A percentile compares a stretch with the other conserved stretches of the same genome.
phyloP scores from a whole-genome alignment of 2,888 invertebrate genomes.

The Chalcis sispes region DNA sequence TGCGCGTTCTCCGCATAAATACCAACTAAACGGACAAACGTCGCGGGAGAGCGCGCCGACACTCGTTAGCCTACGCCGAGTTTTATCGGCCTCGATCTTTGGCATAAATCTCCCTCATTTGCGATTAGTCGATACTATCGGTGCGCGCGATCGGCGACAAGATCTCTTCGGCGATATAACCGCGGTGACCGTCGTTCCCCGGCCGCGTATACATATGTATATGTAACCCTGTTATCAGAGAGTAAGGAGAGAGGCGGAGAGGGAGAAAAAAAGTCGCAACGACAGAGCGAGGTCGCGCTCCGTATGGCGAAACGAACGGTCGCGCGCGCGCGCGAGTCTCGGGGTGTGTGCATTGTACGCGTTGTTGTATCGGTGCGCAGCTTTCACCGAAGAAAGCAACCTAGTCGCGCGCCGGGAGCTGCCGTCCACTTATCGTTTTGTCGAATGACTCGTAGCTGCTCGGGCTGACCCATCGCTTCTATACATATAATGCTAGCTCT shows the following conservation, averaged over 20 bases:
- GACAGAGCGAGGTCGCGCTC: too few species aligned
- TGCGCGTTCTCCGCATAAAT: too few species aligned
- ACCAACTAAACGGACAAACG: neutral
- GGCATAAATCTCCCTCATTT: constrained; percentile 17
- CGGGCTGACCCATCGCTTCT: constrained; percentile 24
- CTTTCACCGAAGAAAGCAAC: constrained; percentile 21
- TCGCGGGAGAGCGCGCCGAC: neutral
- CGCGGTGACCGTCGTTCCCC: neutral
- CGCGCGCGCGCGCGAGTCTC: neutral
- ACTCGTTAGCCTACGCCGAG: constrained; percentile 1
- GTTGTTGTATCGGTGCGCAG: too few species aligned
- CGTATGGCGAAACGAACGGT: neutral
- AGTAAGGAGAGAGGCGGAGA: too few species aligned
- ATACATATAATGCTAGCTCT: too few species aligned
- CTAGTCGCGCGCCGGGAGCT: constrained; percentile 11
- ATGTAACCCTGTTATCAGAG: neutral
- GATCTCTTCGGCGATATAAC: constrained; percentile 20
- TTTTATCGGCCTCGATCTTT: constrained; percentile 21
- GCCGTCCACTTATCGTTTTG: constrained; percentile 16
- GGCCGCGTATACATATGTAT: too few species aligned
- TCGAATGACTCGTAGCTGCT: too few species aligned
- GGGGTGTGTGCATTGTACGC: constrained; percentile 1
- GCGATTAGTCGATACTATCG: constrained; percentile 40
- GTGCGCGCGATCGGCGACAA: constrained; percentile 21
- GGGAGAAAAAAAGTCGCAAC: constrained; percentile 15